Evolutionary conservation across 2,888 invertebrate species (phyloP).

Genomic region (Suillia variegata): DNA sequence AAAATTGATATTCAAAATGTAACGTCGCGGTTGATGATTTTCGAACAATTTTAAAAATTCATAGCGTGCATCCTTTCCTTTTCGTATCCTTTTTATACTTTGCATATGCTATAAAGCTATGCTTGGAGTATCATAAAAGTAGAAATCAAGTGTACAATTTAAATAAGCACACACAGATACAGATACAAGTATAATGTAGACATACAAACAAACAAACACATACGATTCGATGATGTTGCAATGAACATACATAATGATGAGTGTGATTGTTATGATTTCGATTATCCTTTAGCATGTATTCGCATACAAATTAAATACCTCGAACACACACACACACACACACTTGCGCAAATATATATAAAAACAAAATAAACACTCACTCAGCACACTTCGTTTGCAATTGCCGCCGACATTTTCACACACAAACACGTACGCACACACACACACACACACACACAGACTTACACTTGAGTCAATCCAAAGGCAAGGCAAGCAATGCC

Average conservation of each 20-base stretch:
- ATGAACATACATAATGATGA: conserved; percentile 8
- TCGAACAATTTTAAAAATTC: too few species aligned
- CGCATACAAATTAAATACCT: conserved; percentile 8
- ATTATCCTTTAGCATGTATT: conserved; percentile 10
- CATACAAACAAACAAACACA: not conserved
- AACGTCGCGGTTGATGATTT: conserved; percentile 22
- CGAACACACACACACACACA: not conserved
- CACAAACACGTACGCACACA: not conserved
- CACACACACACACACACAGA: too few species aligned
- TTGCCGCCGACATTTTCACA: not conserved
- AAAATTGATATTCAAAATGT: conserved; percentile 27
- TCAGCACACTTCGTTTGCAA: not conserved
- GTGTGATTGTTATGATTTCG: not conserved
- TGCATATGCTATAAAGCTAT: not conserved
- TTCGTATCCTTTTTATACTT: not conserved
- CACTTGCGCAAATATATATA: not conserved
- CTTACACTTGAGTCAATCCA: too few species aligned
- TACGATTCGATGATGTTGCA: not conserved
- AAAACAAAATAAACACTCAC: conserved; percentile 1
- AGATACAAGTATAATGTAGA: not conserved
- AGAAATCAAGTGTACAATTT: conserved; percentile 8
- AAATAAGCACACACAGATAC: not conserved
- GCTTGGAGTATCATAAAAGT: conserved; percentile 13
- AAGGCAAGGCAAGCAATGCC: too few species aligned
- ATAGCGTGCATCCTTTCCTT: conserved; percentile 12